A percentile compares a stretch with the other conserved stretches of the same genome.
Evolutionary conservation across 2,113 vertebrate genomes (phyloP).

Genomic region (Geococcyx californianus): DNA sequence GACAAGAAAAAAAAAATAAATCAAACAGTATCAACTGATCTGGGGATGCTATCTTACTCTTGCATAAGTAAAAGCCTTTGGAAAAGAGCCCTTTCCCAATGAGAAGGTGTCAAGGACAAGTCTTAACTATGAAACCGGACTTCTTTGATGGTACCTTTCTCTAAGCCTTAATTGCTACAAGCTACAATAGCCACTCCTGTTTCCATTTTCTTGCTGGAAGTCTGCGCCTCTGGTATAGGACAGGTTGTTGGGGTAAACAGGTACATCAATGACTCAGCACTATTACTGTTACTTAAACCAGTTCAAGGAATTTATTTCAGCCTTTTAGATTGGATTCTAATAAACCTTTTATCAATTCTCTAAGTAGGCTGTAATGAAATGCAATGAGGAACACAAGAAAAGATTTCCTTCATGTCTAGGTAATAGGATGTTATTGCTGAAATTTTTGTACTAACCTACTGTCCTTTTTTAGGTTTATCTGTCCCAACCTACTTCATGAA

Average conservation of each 20-base stretch:
- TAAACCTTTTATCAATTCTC: not conserved
- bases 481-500: not conserved
- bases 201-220: not conserved
- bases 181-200: not conserved
- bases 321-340: not conserved
- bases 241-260: not conserved
- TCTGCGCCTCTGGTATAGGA: not conserved
- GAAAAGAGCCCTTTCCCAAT: not conserved
- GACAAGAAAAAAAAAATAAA: not conserved
- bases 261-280: not conserved
- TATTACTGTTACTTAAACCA: not conserved
- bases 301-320: not conserved
- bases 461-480: not conserved
- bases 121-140: not conserved
- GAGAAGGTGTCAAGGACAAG: not conserved
- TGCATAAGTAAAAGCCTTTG: not conserved
- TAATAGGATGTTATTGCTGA: not conserved
- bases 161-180: not conserved
- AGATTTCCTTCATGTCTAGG: not conserved
- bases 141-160: not conserved
- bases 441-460: not conserved
- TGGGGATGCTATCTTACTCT: not conserved
- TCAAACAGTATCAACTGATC: not conserved
- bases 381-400: not conserved
- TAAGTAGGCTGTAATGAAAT: not conserved